A percentile compares a stretch with the other conserved stretches of the same genome.
These are phyloP conservation scores for Sinopyrophorus schimmeli DNA, from an alignment of 2,888 invertebrate species.

Conservation along the genomic window DNA sequence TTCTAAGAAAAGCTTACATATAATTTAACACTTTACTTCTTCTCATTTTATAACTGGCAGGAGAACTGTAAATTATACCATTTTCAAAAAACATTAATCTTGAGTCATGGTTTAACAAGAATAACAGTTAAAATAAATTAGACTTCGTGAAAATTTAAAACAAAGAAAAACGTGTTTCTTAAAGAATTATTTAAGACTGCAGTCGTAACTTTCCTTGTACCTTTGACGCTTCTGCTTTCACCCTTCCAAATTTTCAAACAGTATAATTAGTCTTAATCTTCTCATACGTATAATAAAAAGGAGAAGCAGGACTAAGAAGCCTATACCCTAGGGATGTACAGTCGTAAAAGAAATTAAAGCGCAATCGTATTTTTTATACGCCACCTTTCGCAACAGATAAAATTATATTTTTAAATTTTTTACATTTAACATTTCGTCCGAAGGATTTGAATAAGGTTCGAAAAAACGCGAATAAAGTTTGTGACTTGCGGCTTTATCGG, in stretches of 20 bases:
- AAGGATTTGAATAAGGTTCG: no score
- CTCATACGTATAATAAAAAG: slow-evolving; percentile 34
- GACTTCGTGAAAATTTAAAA: slow-evolving; percentile 23
- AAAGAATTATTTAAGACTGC: slow-evolving; percentile 31
- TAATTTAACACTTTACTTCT: no score
- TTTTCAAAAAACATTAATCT: slow-evolving; percentile 29
- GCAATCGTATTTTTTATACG: no score
- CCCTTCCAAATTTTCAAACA: slow-evolving; percentile 36
- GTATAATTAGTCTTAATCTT: slow-evolving; percentile 39
- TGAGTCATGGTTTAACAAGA: slow-evolving; percentile 21
- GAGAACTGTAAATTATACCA: no score
- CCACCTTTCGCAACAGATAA: no score
- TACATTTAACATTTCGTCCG: no score
- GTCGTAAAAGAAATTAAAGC: slow-evolving; percentile 15
- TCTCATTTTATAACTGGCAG: no score
- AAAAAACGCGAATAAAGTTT: no score
- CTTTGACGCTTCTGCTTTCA: slow-evolving; percentile 27
- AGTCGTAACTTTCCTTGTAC: slow-evolving; percentile 29
- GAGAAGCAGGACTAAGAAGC: slow-evolving; percentile 28
- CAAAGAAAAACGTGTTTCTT: slow-evolving; percentile 24
- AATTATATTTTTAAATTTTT: no score
- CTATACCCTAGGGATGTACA: slow-evolving; percentile 27
- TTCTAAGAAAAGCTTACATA: no score
- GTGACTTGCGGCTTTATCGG: no score
- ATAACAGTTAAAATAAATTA: slow-evolving; percentile 32